These are phyloP conservation scores for Ips nitidus DNA, from an alignment of 1,140 invertebrate species.

Conservation along the genomic window DNA sequence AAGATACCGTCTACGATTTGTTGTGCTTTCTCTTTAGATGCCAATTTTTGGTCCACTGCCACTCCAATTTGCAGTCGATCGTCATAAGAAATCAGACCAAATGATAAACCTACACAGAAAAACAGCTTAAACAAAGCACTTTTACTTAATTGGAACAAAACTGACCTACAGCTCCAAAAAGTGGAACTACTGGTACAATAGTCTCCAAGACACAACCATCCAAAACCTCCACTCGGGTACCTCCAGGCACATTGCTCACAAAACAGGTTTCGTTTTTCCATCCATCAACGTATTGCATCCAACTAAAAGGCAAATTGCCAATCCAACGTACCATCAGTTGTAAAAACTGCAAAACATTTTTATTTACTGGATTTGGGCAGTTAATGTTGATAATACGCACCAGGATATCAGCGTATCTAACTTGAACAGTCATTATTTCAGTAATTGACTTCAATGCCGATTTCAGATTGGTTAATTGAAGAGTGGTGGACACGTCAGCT, in stretches of 20 bases:
- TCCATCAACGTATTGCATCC: too few relatives aligned
- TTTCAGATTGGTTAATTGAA: too few relatives aligned
- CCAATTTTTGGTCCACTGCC: neutral
- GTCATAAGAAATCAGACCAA: neutral
- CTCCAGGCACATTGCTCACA: neutral
- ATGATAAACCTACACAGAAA: neutral
- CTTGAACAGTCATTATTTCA: too few relatives aligned
- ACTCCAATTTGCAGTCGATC: neutral
- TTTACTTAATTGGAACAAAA: too few relatives aligned
- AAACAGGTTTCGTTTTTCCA: too few relatives aligned
- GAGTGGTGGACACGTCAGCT: too few relatives aligned
- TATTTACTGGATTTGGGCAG: neutral
- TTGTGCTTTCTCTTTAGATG: neutral
- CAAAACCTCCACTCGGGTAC: neutral
- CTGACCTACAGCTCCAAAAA: too few relatives aligned
- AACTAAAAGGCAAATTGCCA: neutral
- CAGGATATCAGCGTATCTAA: neutral
- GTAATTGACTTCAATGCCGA: too few relatives aligned
- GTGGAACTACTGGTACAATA: neutral
- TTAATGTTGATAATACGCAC: neutral
- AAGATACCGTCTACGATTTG: neutral
- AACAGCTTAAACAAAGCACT: neutral
- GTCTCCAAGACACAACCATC: conserved; percentile 1
- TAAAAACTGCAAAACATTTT: too few relatives aligned
- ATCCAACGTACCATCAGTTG: neutral